Conservation (phyloP, 2,888 invertebrate genomes). For the Agrilus mali region DNA sequence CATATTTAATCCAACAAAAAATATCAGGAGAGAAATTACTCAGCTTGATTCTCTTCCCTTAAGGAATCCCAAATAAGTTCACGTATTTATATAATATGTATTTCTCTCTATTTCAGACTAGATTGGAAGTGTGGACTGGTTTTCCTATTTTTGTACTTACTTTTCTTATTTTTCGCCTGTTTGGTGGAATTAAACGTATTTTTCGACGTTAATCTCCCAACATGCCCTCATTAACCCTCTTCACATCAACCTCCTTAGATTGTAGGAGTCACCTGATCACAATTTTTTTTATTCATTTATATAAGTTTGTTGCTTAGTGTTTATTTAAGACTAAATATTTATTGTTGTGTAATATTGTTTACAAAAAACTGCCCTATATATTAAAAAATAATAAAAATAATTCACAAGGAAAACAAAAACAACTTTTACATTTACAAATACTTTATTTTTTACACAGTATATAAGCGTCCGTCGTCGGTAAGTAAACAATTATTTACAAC, state of each 20-base stretch:
- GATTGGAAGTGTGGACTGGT: conserved; percentile 57
- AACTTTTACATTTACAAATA: too few species aligned
- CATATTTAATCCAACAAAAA: too few species aligned
- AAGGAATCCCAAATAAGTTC: too few species aligned
- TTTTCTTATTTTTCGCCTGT: conserved; percentile 55
- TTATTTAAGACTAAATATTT: neutral
- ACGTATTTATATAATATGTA: neutral
- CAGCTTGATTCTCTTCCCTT: too few species aligned
- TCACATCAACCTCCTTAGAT: neutral
- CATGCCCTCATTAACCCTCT: conserved; percentile 41
- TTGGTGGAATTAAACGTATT: conserved; percentile 67
- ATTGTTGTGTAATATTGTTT: too few species aligned
- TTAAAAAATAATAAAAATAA: too few species aligned
- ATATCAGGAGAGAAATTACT: too few species aligned
- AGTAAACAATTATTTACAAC: too few species aligned
- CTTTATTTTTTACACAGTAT: too few species aligned
- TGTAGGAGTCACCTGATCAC: neutral
- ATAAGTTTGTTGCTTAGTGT: neutral
- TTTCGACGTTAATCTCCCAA: conserved; percentile 58
- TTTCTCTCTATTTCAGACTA: conserved; percentile 34
- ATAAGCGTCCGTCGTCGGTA: too few species aligned
- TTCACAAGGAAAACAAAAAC: too few species aligned
- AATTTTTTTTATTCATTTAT: neutral
- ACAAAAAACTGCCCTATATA: too few species aligned
- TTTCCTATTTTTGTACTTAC: conserved; percentile 52